phyloP scores from a whole-genome alignment of 2,888 invertebrate genomes.

The Glyphotaelius pellucidus region DNA sequence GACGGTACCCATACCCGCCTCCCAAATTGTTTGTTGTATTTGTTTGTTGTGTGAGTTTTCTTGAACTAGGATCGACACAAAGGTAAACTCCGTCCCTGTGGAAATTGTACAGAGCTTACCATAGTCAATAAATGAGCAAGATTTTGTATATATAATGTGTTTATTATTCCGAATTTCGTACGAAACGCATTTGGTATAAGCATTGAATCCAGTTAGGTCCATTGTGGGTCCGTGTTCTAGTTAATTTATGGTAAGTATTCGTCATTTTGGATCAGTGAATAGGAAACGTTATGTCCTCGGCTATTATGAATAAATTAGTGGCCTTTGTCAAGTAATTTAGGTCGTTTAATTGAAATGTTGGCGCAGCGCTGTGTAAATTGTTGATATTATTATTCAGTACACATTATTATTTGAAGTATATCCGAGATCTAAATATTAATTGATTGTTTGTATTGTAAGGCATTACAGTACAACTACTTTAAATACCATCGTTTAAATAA shows the following conservation, averaged over 20 bases:
- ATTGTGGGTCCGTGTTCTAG: constrained; percentile 9
- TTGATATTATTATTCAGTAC: background rate
- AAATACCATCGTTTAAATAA: background rate
- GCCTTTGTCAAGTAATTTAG: background rate
- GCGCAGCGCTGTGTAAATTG: background rate
- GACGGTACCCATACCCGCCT: no score
- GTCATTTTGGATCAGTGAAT: constrained; percentile 15
- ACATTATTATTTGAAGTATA: background rate
- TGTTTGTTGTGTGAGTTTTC: background rate
- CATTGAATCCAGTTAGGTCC: background rate
- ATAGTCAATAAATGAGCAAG: constrained; percentile 3
- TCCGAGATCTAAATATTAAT: background rate
- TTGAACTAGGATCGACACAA: background rate
- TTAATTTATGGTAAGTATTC: constrained; percentile 10
- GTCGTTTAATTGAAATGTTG: background rate
- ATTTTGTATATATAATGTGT: constrained; percentile 19
- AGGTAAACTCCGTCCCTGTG: background rate
- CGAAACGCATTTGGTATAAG: constrained; percentile 13
- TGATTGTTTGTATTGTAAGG: background rate
- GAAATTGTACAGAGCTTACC: background rate
- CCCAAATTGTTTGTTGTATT: no score
- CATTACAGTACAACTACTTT: background rate
- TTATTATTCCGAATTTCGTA: background rate
- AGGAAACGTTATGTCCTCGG: background rate
- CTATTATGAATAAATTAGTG: background rate